These are phyloP conservation scores for Pogonocichla stellata DNA, from an alignment of 2,113 vertebrate genomes.

Conservation along the genomic window DNA sequence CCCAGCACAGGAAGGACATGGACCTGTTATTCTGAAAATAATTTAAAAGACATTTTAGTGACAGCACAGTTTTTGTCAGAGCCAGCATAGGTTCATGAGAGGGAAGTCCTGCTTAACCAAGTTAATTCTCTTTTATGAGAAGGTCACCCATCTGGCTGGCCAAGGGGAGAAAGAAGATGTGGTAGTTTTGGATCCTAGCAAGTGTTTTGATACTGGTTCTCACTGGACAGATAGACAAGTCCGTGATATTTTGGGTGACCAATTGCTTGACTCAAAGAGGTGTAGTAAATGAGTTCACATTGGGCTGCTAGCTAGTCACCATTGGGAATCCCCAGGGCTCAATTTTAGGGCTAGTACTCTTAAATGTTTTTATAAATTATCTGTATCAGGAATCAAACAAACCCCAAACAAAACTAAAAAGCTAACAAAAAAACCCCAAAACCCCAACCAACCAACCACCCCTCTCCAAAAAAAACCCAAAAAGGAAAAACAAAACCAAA, in stretches of 20 bases:
- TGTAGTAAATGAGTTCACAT: background rate
- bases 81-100: accelerated
- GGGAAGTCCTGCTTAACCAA: background rate
- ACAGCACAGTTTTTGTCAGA: background rate
- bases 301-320: background rate
- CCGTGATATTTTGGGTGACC: accelerated
- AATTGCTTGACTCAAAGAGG: background rate
- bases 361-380: background rate
- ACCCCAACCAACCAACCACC: accelerated
- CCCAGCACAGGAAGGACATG: background rate
- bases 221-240: background rate
- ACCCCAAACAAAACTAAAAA: background rate
- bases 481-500: background rate
- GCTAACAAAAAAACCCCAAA: accelerated
- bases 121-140: background rate
- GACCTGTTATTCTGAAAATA: background rate
- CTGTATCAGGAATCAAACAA: background rate
- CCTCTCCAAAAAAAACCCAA: accelerated
- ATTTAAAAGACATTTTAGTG: background rate
- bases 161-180: background rate
- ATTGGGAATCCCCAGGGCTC: background rate
- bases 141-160: background rate
- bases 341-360: background rate
- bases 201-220: background rate
- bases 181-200: background rate